Base-by-base conservation (phyloP, 2,888 invertebrate species). In the Drosophila hamatofila region DNA sequence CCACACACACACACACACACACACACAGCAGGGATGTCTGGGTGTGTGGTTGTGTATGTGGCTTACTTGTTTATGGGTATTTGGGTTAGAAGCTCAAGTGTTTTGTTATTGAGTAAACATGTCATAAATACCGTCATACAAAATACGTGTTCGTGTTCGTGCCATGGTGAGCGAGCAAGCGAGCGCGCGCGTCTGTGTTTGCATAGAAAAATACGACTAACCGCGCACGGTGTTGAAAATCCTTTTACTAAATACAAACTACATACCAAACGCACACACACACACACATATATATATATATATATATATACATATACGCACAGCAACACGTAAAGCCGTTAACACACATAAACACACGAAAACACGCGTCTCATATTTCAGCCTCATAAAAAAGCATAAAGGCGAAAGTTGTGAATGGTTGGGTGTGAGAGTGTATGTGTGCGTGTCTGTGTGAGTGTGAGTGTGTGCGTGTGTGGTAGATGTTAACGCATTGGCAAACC, bases 61-160 rank as follows among this genome's bases (percentile, higher is more conserved):
- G 72, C 75, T 84, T 57, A 72, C 76, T 69, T 85, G 75, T 84
- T 84, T 83, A 82, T 84, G 77, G 85, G 85, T 83, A 83, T 83
- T 85, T 83, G 82, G 82, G 82, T 82, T 82, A 82, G 85, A 82
- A 79, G 82, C 82, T 76, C 85, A 84, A 82, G 85, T 82, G 82
- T 80, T 82, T 82, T 82, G 82, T 82, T 82, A 82, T 82, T 82
- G 82, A 82, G 82, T 84, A 82, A 82, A 84, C 82, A 84, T 82
- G 85, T 85, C 80, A 80, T 83, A 85, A 83, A 83, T 85, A 82
- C 80, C 76, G 75, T 70, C 78, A 78, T 83, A 83, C 79, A 83
- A 81, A 81, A 83, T 83, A 83, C 81, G 83, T 78, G 81, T 72
- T 75, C 81, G 83, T 78, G 81, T 69, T 75, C 82, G 70, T 79